Evolutionary conservation across 2,888 invertebrate genomes (phyloP), one percentile per base, ranked within the genome.

Genomic region (Oscheius myriophilus): DNA sequence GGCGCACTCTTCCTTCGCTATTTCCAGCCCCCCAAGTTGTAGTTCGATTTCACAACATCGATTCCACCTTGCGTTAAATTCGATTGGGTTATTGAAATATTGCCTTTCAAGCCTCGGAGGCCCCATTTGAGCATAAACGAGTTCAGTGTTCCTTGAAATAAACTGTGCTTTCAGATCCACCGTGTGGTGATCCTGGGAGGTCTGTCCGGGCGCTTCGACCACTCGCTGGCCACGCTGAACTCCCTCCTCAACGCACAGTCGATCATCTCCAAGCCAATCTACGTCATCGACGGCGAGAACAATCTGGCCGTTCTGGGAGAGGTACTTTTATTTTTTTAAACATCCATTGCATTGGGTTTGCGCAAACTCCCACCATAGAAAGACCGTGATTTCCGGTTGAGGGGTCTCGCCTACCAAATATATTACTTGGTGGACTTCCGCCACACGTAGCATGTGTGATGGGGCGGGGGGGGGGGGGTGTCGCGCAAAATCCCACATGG

Each of bases 191-290:
- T 80, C 21, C 64, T 81, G 0, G 81, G 81, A 43, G 81, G 83
- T 14, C 71, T 83, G 12, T 72, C 74, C 25, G 84, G 84, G 0
- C 75, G 84, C 12, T 83, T 84, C 71, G 84, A 84, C 64, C 84
- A 84, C 70, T 77, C 79, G 0, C 69, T 84, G 68, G 74, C 79
- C 0, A 75, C 81, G 1, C 26, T 84, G 23, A 80, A 82, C 26
- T 72, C 80, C 1, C 49, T 84, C 21, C 69, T 33, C 26, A 23
- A 41, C 9, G 26, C 23, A 12, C 45, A n/a, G 53, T 23, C 16
- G n/a, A 6, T 52, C 42, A 63, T 26, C 9, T 16, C 12, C 12
- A 21, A 4, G 42, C 65, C 45, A 0, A 45, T 78, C 23, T 69
- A 66, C 49, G 59, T 69, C 7, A 9, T 75, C 33, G 77, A 79